Evolutionary conservation across 2,113 vertebrate genomes (phyloP).

Genomic region (Bothrops jararaca): DNA sequence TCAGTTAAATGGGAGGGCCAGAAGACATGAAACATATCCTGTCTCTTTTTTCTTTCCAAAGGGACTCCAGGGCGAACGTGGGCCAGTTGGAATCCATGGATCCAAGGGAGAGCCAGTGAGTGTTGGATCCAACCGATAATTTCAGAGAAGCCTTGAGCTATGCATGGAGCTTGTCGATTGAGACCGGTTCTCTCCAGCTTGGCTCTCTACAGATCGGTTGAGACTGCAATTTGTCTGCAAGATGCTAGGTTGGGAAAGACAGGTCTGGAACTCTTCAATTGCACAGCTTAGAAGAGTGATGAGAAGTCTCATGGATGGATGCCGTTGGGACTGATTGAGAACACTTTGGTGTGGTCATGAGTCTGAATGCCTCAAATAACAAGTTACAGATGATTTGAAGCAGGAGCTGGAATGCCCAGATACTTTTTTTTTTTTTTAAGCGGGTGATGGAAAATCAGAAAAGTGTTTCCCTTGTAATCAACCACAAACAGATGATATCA

Average conservation of each 20-base stretch:
- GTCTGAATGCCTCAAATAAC: neutral
- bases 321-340: neutral
- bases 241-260: neutral
- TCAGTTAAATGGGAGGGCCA: neutral
- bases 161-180: neutral
- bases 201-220: neutral
- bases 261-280: neutral
- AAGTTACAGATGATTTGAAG: neutral
- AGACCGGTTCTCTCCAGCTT: neutral
- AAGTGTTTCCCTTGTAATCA: neutral
- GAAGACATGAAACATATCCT: neutral
- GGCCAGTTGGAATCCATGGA: constrained; percentile 74
- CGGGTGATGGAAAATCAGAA: neutral
- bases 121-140: neutral
- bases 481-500: neutral
- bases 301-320: neutral
- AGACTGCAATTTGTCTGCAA: neutral
- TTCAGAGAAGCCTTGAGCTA: neutral
- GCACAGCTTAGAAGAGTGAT: neutral
- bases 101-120: constrained; percentile 89
- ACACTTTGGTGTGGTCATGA: neutral
- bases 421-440: neutral
- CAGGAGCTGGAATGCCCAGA: neutral
- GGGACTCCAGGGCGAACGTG: constrained; percentile 91
- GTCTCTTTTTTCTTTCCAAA: constrained; percentile 62